Conservation (phyloP, 2,888 invertebrate genomes). For the Trileptium ribeirensis region DNA sequence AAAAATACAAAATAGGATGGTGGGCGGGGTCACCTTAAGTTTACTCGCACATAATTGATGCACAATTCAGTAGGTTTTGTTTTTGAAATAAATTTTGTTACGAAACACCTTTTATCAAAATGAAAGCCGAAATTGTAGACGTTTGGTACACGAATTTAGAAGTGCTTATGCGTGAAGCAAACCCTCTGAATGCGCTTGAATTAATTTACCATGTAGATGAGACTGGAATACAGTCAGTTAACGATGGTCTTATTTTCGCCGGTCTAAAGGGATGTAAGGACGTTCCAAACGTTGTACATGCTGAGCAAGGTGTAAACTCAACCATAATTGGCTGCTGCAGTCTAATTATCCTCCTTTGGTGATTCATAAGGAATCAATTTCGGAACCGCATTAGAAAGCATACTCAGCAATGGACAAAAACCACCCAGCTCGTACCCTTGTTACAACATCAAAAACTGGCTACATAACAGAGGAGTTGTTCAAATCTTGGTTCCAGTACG, state of each 20-base stretch:
- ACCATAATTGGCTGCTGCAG: slow-evolving; percentile 7
- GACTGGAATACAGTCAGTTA: slow-evolving; percentile 8
- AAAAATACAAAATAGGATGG: no score
- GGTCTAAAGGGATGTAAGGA: neutral
- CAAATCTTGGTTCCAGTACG: neutral
- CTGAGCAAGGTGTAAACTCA: neutral
- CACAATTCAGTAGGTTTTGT: no score
- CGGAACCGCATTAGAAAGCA: no score
- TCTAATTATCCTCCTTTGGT: neutral
- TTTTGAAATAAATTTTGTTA: no score
- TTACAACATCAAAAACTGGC: slow-evolving; percentile 9
- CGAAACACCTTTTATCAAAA: no score
- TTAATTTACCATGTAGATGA: slow-evolving; percentile 5
- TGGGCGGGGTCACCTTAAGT: neutral
- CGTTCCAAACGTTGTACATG: neutral
- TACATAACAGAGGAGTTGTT: neutral
- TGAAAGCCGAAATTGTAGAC: neutral
- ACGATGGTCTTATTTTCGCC: neutral
- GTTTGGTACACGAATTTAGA: neutral
- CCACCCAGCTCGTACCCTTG: neutral
- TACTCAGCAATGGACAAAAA: neutral
- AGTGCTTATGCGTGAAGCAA: neutral
- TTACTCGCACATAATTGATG: no score
- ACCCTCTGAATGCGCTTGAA: neutral
- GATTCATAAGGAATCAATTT: neutral